Percentiles rank a stretch among this genome's conserved stretches.
Conservation (phyloP, 2,113 vertebrate genomes). For the Sinocyclocheilus grahami region DNA sequence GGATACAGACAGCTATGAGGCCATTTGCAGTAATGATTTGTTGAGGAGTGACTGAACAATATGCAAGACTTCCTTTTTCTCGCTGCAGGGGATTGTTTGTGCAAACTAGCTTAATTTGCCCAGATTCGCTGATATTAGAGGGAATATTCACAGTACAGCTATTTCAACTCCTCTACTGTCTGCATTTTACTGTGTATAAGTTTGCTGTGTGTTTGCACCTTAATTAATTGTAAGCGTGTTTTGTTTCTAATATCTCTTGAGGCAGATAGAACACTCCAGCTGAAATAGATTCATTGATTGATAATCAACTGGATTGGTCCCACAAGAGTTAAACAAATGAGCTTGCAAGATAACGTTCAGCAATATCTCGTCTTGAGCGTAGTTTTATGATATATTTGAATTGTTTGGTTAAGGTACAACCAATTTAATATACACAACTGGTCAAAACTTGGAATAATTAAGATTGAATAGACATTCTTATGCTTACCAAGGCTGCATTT, state of each 20-base stretch:
- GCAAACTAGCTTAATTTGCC: slow-evolving; percentile 67
- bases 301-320: neutral
- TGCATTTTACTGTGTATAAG: slow-evolving; percentile 2
- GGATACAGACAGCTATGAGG: slow-evolving; percentile 70
- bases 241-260: slow-evolving; percentile 24
- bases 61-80: slow-evolving; percentile 57
- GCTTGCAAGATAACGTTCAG: neutral
- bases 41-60: slow-evolving; percentile 65
- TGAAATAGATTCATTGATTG: slow-evolving; percentile 34
- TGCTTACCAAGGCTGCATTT: too few species aligned
- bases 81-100: slow-evolving; percentile 58
- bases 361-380: neutral
- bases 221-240: slow-evolving; percentile 28
- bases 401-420: neutral
- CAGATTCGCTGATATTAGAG: slow-evolving; percentile 62
- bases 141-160: slow-evolving; percentile 55
- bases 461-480: too few species aligned
- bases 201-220: slow-evolving; percentile 1
- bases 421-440: too few species aligned
- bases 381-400: neutral
- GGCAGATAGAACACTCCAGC: slow-evolving; percentile 26
- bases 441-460: too few species aligned
- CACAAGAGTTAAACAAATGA: slow-evolving; percentile 1
- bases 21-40: slow-evolving; percentile 72
- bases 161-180: slow-evolving; percentile 43